Conservation (phyloP, 2,888 invertebrate genomes). For the Eupeodes latifasciatus region DNA sequence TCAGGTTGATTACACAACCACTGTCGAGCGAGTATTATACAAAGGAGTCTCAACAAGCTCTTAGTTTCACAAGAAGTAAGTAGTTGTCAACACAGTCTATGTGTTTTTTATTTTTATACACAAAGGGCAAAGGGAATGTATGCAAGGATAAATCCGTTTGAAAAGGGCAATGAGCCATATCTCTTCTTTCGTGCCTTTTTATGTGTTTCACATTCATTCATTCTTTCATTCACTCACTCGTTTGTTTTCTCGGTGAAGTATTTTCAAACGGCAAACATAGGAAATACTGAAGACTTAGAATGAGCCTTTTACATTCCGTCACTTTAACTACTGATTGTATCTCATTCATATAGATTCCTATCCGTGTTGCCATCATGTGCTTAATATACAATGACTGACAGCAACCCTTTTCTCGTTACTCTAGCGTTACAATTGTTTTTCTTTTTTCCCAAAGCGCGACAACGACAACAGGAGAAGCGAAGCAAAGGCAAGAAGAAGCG, state of each 20-base stretch:
- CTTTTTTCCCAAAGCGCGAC: slow-evolving; percentile 16
- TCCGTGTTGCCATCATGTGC: slow-evolving; percentile 73
- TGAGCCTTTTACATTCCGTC: slow-evolving; percentile 65
- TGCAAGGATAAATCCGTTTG: slow-evolving; percentile 47
- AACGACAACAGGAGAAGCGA: background rate
- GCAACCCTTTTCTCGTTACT: slow-evolving; percentile 31
- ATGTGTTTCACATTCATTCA: slow-evolving; percentile 13
- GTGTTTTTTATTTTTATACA: background rate
- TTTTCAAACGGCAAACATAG: slow-evolving; percentile 65
- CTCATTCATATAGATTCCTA: slow-evolving; percentile 52
- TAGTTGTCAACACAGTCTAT: slow-evolving; percentile 63
- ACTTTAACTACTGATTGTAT: slow-evolving; percentile 59
- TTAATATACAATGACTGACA: slow-evolving; percentile 73
- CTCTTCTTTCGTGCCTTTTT: slow-evolving; percentile 1
- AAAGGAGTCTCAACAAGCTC: slow-evolving; percentile 70
- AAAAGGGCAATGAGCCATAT: slow-evolving; percentile 56
- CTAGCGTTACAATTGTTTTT: background rate
- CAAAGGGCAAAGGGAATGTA: slow-evolving; percentile 22
- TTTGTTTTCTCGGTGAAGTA: slow-evolving; percentile 33
- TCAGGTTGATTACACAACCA: slow-evolving; percentile 63
- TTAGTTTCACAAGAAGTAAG: slow-evolving; percentile 67
- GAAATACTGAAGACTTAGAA: slow-evolving; percentile 50
- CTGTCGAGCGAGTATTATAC: slow-evolving; percentile 43
- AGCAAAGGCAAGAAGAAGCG: background rate
- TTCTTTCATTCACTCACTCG: background rate